A percentile compares a stretch with the other conserved stretches of the same genome.
These are phyloP conservation scores for Hepsetus odoe DNA, from an alignment of 2,113 vertebrate genomes.

Conservation along the genomic window DNA sequence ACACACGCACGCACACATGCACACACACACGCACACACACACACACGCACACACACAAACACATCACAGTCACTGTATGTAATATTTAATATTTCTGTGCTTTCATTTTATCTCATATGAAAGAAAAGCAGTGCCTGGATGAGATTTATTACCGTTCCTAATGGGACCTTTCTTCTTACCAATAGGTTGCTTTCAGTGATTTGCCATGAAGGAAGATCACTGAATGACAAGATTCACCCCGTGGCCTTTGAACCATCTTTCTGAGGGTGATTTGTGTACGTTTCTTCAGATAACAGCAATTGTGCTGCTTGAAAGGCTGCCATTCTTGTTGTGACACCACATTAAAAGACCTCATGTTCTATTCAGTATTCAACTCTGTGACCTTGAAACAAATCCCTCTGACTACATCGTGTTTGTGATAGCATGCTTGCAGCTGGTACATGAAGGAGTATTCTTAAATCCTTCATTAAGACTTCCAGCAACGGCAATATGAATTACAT, in stretches of 20 bases:
- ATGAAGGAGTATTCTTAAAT: conserved; percentile 22
- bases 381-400: conserved; percentile 30
- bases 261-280: background rate
- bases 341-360: conserved; percentile 9
- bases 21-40: too few species aligned
- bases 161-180: background rate
- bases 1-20: too few species aligned
- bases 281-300: conserved; percentile 19
- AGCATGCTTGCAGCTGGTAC: background rate
- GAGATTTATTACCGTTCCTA: background rate
- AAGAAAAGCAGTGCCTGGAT: background rate
- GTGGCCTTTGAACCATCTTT: background rate
- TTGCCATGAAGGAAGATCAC: background rate
- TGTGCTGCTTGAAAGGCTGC: conserved; percentile 31
- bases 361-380: conserved; percentile 2
- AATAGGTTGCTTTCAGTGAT: background rate
- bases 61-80: background rate
- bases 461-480: conserved; percentile 23
- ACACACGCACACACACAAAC: background rate
- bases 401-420: conserved; percentile 12
- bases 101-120: background rate
- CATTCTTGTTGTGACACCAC: conserved; percentile 11
- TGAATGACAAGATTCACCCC: conserved; percentile 15
- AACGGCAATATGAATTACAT: conserved; percentile 13
- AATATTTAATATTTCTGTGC: background rate